These are phyloP conservation scores for Camponotus vicinus DNA, from an alignment of 1,140 invertebrate species.

Conservation along the genomic window DNA sequence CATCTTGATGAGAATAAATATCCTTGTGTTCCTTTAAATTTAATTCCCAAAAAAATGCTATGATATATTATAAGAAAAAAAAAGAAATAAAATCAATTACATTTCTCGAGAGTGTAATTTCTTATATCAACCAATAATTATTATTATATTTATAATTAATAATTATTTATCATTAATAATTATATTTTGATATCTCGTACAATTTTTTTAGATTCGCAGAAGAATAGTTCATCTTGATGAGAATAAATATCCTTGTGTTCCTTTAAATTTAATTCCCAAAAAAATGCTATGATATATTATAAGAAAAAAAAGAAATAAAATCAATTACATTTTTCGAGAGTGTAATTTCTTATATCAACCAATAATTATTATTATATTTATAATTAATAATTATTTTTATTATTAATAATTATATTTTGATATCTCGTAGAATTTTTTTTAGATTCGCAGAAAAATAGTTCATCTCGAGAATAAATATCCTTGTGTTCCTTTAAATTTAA, in stretches of 20 bases:
- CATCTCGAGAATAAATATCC: too few species aligned
- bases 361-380: too few species aligned
- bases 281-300: not conserved
- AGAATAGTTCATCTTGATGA: too few species aligned
- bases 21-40: not conserved
- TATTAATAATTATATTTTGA: slow-evolving; percentile 9
- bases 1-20: too few species aligned
- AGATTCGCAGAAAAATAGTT: too few species aligned
- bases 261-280: not conserved
- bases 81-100: not conserved
- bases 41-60: not conserved
- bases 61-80: not conserved
- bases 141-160: too few species aligned
- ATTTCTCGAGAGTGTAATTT: too few species aligned
- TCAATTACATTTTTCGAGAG: too few species aligned
- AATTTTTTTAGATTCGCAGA: too few species aligned
- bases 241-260: not conserved
- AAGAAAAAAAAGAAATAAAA: not conserved
- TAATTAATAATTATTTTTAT: not conserved
- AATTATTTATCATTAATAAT: not conserved
- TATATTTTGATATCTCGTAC: not conserved
- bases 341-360: too few species aligned
- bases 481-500: slow-evolving; percentile 5
- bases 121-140: too few species aligned
- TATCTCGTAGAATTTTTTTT: not conserved